phyloP scores from a whole-genome alignment of 2,888 invertebrate genomes.

The Lacanobia oleracea region DNA sequence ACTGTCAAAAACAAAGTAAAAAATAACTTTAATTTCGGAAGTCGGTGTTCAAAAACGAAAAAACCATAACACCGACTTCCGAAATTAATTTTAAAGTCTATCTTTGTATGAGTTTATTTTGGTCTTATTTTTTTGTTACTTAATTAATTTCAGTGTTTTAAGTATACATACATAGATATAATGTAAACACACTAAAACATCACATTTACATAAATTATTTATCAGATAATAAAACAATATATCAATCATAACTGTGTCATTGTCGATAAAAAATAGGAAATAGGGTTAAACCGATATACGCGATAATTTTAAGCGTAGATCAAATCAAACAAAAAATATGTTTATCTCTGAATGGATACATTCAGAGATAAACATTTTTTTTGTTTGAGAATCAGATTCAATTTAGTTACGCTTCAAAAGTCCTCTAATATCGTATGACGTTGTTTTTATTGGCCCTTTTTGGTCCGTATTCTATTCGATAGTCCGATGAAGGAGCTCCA shows the following conservation, averaged over 20 bases:
- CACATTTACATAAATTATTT: background rate
- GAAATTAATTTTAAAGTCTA: no score
- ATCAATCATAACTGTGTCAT: conserved; percentile 14
- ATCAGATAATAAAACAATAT: conserved; percentile 8
- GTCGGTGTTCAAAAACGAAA: no score
- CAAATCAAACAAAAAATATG: background rate
- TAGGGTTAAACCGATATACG: background rate
- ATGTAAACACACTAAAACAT: background rate
- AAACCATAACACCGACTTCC: no score
- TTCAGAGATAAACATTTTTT: background rate
- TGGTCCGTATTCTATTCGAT: conserved; percentile 19
- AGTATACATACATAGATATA: background rate
- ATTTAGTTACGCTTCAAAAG: conserved; percentile 7
- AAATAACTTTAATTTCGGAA: no score
- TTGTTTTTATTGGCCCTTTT: conserved; percentile 39
- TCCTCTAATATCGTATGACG: conserved; percentile 16
- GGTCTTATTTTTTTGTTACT: no score
- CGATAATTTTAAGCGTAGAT: background rate
- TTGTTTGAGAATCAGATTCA: background rate
- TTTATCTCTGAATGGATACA: no score
- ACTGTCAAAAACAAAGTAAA: no score
- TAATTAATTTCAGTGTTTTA: no score
- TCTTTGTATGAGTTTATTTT: no score
- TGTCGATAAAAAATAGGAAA: background rate
- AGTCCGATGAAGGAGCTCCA: conserved; percentile 14